A percentile compares a stretch with the other conserved stretches of the same genome.
Evolutionary conservation across 2,113 vertebrate species (phyloP).

Genomic region (Clarias magur): DNA sequence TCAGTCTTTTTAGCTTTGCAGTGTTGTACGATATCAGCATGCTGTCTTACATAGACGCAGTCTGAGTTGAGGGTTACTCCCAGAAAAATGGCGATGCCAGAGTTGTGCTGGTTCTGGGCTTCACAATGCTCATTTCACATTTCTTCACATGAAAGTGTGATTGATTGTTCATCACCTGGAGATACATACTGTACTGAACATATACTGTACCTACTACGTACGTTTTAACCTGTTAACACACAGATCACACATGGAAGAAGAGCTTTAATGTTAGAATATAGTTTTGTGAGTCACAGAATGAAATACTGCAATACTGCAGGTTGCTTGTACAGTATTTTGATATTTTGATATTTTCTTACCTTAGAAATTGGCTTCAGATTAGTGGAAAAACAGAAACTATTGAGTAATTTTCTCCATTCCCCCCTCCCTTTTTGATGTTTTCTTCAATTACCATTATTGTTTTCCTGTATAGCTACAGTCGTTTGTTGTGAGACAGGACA

Average conservation of each 20-base stretch:
- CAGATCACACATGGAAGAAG: not conserved
- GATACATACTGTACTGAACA: not conserved
- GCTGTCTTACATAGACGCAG: not conserved
- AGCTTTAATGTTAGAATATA: not conserved
- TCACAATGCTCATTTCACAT: not conserved
- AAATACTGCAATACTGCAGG: not conserved
- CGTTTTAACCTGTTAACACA: not conserved
- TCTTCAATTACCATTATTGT: not conserved
- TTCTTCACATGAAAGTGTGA: not conserved
- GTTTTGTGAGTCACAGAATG: not conserved
- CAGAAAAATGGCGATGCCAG: not conserved
- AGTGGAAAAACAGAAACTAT: not conserved
- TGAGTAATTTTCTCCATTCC: constrained; percentile 10
- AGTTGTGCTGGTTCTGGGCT: not conserved
- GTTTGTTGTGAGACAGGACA: constrained; percentile 30
- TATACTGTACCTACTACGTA: not conserved
- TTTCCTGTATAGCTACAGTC: constrained; percentile 4
- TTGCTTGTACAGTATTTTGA: not conserved
- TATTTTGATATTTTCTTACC: not conserved
- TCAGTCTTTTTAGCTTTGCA: constrained; percentile 5
- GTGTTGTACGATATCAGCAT: constrained; percentile 5
- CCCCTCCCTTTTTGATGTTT: not conserved
- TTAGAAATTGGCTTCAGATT: not conserved
- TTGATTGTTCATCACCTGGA: too few species aligned
- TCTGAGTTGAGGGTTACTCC: not conserved